Conservation (phyloP, 2,113 vertebrate genomes). For the Lanius ludovicianus region DNA sequence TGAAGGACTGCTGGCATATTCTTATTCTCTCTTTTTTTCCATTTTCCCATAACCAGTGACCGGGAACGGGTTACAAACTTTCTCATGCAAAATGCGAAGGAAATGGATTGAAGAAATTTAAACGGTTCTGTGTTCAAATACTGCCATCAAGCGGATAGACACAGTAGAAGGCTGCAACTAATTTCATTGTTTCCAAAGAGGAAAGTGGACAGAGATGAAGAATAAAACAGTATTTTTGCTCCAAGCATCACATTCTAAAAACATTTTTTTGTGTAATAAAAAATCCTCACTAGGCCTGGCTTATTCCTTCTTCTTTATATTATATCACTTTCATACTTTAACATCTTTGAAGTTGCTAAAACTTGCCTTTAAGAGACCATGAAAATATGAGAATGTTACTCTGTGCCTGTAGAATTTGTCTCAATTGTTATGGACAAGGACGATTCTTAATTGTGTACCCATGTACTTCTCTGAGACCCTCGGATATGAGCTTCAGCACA, state of each 20-base stretch:
- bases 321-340: not conserved
- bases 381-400: not conserved
- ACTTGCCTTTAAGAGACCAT: not conserved
- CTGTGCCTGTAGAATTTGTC: not conserved
- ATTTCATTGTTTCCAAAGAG: not conserved
- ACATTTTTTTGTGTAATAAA: not conserved
- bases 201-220: not conserved
- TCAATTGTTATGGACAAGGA: not conserved
- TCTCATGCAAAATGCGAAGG: fast-evolving
- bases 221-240: not conserved
- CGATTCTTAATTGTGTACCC: not conserved
- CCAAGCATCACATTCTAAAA: not conserved
- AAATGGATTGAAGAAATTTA: not conserved
- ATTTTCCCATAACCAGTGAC: not conserved
- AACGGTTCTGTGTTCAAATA: conserved; percentile 2
- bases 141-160: conserved; percentile 61
- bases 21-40: not conserved
- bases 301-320: not conserved
- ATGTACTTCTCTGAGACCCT: not conserved
- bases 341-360: not conserved
- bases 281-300: not conserved
- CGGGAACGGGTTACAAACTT: not conserved
- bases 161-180: not conserved
- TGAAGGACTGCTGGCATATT: fast-evolving
- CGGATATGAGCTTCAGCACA: not conserved